A percentile compares a stretch with the other conserved stretches of the same genome.
phyloP scores from a whole-genome alignment of 2,888 invertebrate species.

The Dexiosoma caninum region DNA sequence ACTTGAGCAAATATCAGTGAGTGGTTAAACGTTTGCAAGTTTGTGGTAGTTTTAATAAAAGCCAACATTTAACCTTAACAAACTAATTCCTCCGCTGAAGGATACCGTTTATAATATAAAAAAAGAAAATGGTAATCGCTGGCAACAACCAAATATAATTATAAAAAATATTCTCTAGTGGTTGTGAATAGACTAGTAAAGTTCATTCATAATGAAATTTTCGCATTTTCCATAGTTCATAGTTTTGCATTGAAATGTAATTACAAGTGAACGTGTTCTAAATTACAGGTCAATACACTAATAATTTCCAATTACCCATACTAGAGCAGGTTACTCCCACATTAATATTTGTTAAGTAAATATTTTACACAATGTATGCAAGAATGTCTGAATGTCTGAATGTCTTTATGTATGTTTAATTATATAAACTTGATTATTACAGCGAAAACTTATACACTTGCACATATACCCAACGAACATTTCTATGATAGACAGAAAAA shows the following conservation, averaged over 20 bases:
- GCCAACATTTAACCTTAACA: background rate
- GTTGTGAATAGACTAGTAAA: background rate
- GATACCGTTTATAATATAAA: background rate
- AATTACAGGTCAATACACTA: constrained; percentile 64
- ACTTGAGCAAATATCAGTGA: background rate
- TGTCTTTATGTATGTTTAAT: too few relatives aligned
- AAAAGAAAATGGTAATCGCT: background rate
- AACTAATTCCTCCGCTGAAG: background rate
- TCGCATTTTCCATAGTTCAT: constrained; percentile 27
- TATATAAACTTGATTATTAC: too few relatives aligned
- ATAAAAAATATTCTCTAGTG: background rate
- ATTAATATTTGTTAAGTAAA: background rate
- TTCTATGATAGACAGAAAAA: too few relatives aligned
- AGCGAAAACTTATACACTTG: too few relatives aligned
- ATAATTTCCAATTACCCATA: constrained; percentile 64
- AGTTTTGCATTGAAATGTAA: constrained; percentile 53
- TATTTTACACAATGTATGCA: background rate
- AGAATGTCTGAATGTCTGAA: too few relatives aligned
- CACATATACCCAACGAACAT: too few relatives aligned
- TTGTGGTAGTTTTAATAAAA: background rate
- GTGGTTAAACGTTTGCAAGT: background rate
- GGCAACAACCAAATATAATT: background rate
- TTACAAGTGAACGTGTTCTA: constrained; percentile 56
- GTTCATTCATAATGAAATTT: constrained; percentile 1
- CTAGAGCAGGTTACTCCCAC: constrained; percentile 4